phyloP scores from a whole-genome alignment of 2,888 invertebrate genomes.

The Aphidoletes aphidimyza region DNA sequence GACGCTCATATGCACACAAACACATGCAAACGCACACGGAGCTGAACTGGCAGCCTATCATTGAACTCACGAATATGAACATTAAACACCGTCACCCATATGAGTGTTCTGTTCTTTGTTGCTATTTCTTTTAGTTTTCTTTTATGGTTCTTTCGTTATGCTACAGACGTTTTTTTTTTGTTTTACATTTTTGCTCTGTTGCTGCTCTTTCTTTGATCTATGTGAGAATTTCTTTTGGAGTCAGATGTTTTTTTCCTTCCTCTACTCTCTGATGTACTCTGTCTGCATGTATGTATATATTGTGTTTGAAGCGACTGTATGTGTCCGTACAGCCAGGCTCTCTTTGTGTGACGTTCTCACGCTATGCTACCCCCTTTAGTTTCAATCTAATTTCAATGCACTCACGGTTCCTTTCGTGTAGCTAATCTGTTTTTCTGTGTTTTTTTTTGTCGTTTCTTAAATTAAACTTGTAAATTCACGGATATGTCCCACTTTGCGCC shows the following conservation, averaged over 20 bases:
- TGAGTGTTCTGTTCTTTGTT: conserved; percentile 42
- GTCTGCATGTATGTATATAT: background rate
- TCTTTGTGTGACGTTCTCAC: conserved; percentile 11
- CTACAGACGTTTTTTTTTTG: no score
- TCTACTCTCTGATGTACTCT: background rate
- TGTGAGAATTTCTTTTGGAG: conserved; percentile 50
- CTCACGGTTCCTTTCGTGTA: background rate
- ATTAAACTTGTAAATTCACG: background rate
- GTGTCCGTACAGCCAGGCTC: conserved; percentile 4
- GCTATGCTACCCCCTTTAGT: conserved; percentile 11
- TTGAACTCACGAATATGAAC: conserved; percentile 45
- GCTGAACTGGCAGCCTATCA: conserved; percentile 19
- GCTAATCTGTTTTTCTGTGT: no score
- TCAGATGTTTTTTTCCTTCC: conserved; percentile 35
- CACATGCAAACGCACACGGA: background rate
- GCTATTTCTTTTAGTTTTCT: conserved; percentile 35
- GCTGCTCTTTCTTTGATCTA: conserved; percentile 52
- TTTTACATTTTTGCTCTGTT: conserved; percentile 3
- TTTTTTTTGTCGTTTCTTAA: no score
- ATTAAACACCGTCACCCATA: conserved; percentile 51
- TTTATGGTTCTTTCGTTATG: conserved; percentile 9
- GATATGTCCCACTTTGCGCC: background rate
- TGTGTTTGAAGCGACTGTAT: background rate
- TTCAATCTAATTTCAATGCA: background rate
- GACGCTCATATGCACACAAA: background rate